Evolutionary conservation across 2,113 vertebrate species (phyloP), one percentile per base, ranked within the genome.

Genomic region (Setophaga petechia): DNA sequence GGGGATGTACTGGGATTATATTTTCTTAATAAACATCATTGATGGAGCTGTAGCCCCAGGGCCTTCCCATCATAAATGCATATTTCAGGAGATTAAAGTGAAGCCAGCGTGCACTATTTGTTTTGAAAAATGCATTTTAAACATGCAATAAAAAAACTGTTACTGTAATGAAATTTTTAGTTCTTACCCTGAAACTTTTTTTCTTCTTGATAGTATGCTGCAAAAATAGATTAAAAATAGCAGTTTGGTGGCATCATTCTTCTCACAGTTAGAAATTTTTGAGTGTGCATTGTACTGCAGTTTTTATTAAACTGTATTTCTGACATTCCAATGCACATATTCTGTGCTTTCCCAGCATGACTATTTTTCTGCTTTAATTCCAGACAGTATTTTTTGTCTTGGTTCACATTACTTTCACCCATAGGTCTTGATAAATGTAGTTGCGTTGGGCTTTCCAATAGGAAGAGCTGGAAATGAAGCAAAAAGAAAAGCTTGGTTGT

Each of bases 71-170:
- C 57, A 49, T 49, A 95, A 96, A 78, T 94, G 90, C 79, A 30
- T 97, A 92, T 96, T 97, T 96, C 96, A 97, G 94, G 77, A 97
- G 88, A 78, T 84, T 82, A 73, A 95, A 93, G 95, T 95, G 94
- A 97, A 96, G 84, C 91, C 91, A 92, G 88, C 7, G 61, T 97
- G 89, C 96, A 76, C 89, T 96, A 88, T 97, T 97, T 97, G 97
- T 97, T 97, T 97, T 83, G 58, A 46, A 95, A 96, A 98, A 69
- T 47, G 66, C 97, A 97, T 96, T 97, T 95, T 97, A 95, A 97
- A 97, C 94, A 97, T 94, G 96, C 96, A 97, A 97, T 98, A 97
- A 98, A 97, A 97, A 97, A 97, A 90, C 54, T 89, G 92, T 96
- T 96, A 96, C 94, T 96, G 92, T 97, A 96, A 97, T 43, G 58